Conservation (phyloP, 2,797 vertebrate species). For the Rhynchotus rufescens region DNA sequence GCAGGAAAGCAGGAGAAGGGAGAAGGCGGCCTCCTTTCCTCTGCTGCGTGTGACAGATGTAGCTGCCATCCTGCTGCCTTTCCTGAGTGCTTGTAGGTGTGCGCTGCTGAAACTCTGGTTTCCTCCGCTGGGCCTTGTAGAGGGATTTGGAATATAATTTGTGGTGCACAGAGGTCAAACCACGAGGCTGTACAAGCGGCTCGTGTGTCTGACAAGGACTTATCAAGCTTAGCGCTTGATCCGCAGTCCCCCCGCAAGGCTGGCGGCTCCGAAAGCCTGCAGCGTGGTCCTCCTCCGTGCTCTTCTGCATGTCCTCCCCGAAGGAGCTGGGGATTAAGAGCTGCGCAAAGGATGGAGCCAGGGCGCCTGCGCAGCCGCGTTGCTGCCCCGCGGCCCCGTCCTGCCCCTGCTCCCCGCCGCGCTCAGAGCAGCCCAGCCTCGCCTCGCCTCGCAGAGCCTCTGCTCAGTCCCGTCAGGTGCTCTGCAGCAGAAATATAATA, state of each 20-base stretch:
- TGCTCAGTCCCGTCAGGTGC: constrained; percentile 35
- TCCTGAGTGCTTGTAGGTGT: neutral
- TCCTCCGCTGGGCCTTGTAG: neutral
- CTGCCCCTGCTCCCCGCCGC: neutral
- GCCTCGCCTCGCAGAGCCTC: neutral
- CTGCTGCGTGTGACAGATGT: constrained; percentile 38
- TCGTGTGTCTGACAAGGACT: neutral
- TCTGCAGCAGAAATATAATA: neutral
- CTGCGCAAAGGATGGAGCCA: rapidly evolving
- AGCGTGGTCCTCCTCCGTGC: rapidly evolving
- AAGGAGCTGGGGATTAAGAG: rapidly evolving
- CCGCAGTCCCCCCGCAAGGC: rapidly evolving
- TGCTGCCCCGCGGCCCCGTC: neutral
- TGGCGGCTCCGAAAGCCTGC: rapidly evolving
- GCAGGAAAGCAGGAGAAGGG: neutral
- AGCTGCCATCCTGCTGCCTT: constrained; percentile 34
- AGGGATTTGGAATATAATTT: neutral
- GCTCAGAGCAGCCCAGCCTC: neutral
- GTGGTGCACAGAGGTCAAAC: neutral
- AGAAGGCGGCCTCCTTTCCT: neutral
- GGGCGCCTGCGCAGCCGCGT: neutral
- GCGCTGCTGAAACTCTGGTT: neutral
- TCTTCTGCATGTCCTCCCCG: rapidly evolving
- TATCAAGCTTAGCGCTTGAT: neutral
- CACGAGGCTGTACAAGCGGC: rapidly evolving